Evolutionary conservation across 2,888 invertebrate genomes (phyloP), one percentile per base, ranked within the genome.

Genomic region (Brachyptera risi): DNA sequence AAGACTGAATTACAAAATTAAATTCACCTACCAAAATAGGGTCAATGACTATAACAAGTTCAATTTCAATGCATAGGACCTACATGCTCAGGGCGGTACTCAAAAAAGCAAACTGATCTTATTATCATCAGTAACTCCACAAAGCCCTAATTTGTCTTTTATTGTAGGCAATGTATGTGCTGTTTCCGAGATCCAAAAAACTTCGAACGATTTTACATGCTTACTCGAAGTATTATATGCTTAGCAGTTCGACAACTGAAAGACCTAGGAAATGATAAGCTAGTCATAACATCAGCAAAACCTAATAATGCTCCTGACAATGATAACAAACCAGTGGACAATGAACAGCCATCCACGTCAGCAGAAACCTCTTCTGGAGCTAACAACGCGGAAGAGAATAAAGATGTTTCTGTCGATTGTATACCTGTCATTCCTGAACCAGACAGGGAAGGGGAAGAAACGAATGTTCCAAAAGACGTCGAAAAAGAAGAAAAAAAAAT

Each of bases 101-200:
- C n/a, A n/a, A n/a, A n/a, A n/a, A n/a, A n/a, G n/a, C n/a, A n/a
- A n/a, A n/a, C n/a, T n/a, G n/a, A n/a, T n/a, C n/a, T n/a, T n/a
- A n/a, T n/a, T n/a, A n/a, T n/a, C n/a, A n/a, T n/a, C n/a, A n/a
- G n/a, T n/a, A n/a, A n/a, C n/a, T n/a, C n/a, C n/a, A n/a, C n/a
- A n/a, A n/a, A 50, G 71, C 54, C 9, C 11, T 31, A 7, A 11
- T 31, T 21, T 11, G 26, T 26, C 24, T 13, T 23, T 21, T 66
- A 50, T 80, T 83, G 63, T 75, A 92, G 93, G 74, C 95, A 96
- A 79, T 96, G 96, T 74, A 92, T 94, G 88, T 96, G 96, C 77
- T 90, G 93, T 76, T 95, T 92, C 76, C 84, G 94, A 69, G 95
- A 95, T 78, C 84, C 86, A 61, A 93, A 93, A 76, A 95, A 95